Evolutionary conservation across 2,797 vertebrate species (phyloP).

Genomic region (Morelia viridis): DNA sequence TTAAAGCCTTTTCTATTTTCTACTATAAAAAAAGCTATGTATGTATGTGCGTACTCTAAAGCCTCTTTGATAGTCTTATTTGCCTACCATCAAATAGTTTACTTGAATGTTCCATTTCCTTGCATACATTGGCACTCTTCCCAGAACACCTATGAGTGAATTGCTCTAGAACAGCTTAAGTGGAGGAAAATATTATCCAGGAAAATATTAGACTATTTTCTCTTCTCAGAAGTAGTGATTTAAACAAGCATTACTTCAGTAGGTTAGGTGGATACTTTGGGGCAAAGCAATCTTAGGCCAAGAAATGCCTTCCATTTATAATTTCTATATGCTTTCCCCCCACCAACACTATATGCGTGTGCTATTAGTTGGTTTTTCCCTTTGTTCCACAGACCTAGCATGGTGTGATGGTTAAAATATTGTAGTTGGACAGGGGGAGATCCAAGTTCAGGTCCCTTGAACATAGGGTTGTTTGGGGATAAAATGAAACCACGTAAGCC

Average conservation of each 20-base stretch:
- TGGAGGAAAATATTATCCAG: slow-evolving; percentile 20
- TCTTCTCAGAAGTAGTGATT: neutral
- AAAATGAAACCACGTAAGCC: neutral
- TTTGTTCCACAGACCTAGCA: neutral
- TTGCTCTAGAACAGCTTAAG: slow-evolving; percentile 43
- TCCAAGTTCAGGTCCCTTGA: neutral
- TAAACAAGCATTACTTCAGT: slow-evolving; percentile 16
- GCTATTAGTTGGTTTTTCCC: neutral
- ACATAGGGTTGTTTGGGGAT: neutral
- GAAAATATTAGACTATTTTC: slow-evolving; percentile 25
- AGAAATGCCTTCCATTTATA: slow-evolving; percentile 18
- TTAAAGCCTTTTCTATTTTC: neutral
- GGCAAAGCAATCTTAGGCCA: slow-evolving; percentile 3
- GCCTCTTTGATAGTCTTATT: neutral
- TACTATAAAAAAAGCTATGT: neutral
- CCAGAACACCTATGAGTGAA: slow-evolving; percentile 45
- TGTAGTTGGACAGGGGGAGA: neutral
- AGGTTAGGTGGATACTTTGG: neutral
- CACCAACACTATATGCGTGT: neutral
- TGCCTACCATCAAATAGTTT: slow-evolving; percentile 22
- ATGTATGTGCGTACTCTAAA: fast-evolving
- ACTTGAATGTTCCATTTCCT: slow-evolving; percentile 29
- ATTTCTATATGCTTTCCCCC: neutral
- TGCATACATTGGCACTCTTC: slow-evolving; percentile 34
- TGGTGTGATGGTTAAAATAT: neutral